Evolutionary conservation across 2,797 vertebrate genomes (phyloP), one percentile per base, ranked within the genome.

Genomic region (Fratercula arctica): DNA sequence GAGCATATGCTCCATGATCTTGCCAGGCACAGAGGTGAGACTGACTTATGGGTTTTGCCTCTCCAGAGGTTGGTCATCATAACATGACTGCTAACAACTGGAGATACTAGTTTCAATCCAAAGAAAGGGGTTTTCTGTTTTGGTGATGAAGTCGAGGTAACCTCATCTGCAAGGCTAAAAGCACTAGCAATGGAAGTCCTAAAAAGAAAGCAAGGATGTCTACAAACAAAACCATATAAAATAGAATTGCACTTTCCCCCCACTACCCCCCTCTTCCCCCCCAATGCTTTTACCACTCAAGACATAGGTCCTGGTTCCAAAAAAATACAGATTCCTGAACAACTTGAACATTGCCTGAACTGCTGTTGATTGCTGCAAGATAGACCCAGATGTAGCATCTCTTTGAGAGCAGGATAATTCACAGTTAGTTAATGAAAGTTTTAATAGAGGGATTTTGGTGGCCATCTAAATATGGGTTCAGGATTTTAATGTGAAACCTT

Each of bases 251-350:
- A 26, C 5, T 50, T 66, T 3, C 1, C 6, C 12, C 4, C 13
- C 13, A 16, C n/a, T 6, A 9, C 46, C 21, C 21, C 11, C 25
- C 8, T 45, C 10, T 4, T 1, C n/a, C 3, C 2, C 25, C 0
- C 0, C 35, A 78, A 6, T 16, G 35, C 6, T 78, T 26, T 66
- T 50, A 31, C 11, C 14, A 63, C 13, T 76, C 33, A 69, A 33
- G 20, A 46, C 21, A 48, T 1, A 43, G 33, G 25, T 26, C 11
- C 83, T 2, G 0, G 60, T 41, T 78, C 5, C 4, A 63, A 73
- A 89, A 91, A 51, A 31, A n/a, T 9, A 46, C 2, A 66, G 31
- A 26, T 78, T 64, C 20, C 41, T 35, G 20, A 89, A 74, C 41
- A 73, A 41, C 11, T 13, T 61, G 26, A 76, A 43, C 12, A 17